A percentile compares a stretch with the other conserved stretches of the same genome.
These are phyloP conservation scores for Pluvialis apricaria DNA, from an alignment of 2,113 vertebrate species.

Conservation along the genomic window DNA sequence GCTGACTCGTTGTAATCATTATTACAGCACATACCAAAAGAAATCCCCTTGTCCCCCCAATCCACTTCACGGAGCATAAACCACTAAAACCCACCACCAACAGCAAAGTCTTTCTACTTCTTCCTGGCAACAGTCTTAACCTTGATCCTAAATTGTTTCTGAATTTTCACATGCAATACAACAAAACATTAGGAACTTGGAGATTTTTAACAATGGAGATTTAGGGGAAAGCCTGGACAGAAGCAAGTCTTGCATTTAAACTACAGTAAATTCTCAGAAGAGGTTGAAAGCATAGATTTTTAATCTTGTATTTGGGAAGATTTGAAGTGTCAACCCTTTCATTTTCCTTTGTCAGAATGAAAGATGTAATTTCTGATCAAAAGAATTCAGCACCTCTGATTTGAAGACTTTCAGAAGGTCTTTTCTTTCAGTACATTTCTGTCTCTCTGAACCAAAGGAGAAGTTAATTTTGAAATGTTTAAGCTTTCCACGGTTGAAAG, in stretches of 20 bases:
- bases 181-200: background rate
- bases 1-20: background rate
- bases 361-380: background rate
- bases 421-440: background rate
- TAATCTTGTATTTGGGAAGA: background rate
- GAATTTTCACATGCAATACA: background rate
- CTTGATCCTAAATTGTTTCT: background rate
- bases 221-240: background rate
- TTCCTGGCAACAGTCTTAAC: background rate
- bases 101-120: background rate
- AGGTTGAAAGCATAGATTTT: background rate
- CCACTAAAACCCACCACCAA: fast-evolving
- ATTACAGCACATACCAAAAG: background rate
- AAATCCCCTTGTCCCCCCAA: background rate
- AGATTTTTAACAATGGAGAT: background rate
- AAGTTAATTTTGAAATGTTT: background rate
- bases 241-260: background rate
- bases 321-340: background rate
- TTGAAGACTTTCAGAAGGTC: background rate
- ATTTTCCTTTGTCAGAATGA: background rate
- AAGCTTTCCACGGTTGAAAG: background rate
- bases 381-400: background rate
- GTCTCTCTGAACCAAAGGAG: background rate
- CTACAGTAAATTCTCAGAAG: background rate
- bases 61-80: background rate